phyloP scores from a whole-genome alignment of 1,140 invertebrate genomes.

The Bicyclus anynana region DNA sequence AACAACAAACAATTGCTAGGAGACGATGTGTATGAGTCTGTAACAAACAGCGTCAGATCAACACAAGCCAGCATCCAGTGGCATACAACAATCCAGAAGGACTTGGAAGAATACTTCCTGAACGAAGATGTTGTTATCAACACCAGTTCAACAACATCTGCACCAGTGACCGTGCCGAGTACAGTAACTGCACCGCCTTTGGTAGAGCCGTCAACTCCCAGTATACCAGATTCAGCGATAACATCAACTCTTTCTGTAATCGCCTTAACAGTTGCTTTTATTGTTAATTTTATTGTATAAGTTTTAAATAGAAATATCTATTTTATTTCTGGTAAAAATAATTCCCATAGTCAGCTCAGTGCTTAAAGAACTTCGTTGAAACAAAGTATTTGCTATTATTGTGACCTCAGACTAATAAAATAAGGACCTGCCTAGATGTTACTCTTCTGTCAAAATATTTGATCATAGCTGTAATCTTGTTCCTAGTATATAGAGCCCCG shows the following conservation, averaged over 20 bases:
- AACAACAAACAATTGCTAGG: slow-evolving; percentile 31
- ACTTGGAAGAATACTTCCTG: slow-evolving; percentile 42
- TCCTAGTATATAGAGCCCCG: no score
- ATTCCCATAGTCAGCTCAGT: no score
- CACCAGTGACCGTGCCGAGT: slow-evolving; percentile 1
- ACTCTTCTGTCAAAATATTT: no score
- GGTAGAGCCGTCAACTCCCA: slow-evolving; percentile 24
- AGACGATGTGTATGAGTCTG: slow-evolving; percentile 12
- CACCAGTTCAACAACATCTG: slow-evolving; percentile 13
- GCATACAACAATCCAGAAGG: slow-evolving; percentile 30
- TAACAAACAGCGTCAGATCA: slow-evolving; percentile 25
- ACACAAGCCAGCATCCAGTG: slow-evolving; percentile 27
- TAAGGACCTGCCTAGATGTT: no score
- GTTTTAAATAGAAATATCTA: not conserved
- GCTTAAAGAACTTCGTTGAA: no score
- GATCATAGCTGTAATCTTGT: no score
- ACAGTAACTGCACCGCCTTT: slow-evolving; percentile 22
- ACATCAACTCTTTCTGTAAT: slow-evolving; percentile 34
- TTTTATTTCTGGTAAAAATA: no score
- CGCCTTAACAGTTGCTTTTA: slow-evolving; percentile 24
- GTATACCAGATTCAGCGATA: slow-evolving; percentile 37
- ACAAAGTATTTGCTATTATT: no score
- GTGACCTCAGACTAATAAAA: no score
- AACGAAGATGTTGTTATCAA: slow-evolving; percentile 26
- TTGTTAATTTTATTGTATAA: slow-evolving; percentile 38